These are phyloP conservation scores for Philantomba maxwellii DNA, from an alignment of 2,113 vertebrate genomes.

Conservation along the genomic window DNA sequence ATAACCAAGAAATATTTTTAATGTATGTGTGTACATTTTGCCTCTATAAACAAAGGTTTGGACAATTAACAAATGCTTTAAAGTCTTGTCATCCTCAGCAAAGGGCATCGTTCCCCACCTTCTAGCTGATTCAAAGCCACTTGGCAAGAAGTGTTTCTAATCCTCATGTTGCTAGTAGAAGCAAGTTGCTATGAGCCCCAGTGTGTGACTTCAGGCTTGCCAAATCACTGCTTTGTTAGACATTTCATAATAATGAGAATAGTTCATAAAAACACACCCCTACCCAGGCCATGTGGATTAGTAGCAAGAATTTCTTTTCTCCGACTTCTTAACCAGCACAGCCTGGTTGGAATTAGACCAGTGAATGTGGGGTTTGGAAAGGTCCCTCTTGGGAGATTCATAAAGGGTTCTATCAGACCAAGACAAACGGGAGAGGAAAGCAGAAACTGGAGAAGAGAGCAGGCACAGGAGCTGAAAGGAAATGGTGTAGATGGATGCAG, in stretches of 20 bases:
- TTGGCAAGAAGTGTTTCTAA: conserved; percentile 47
- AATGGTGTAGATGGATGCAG: not conserved
- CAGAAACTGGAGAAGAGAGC: not conserved
- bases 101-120: not conserved
- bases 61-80: not conserved
- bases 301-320: not conserved
- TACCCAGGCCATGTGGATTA: not conserved
- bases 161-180: conserved; percentile 35
- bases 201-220: conserved; percentile 30
- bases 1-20: not conserved
- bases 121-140: not conserved
- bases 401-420: not conserved
- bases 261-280: not conserved
- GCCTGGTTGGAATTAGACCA: not conserved
- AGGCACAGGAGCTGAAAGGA: not conserved
- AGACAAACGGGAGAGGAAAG: not conserved
- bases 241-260: not conserved
- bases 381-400: not conserved
- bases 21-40: not conserved
- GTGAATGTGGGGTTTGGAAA: not conserved
- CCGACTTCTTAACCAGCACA: not conserved
- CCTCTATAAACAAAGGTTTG: not conserved
- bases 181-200: conserved; percentile 40
- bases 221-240: conserved; percentile 34
- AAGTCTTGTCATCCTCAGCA: not conserved